A percentile compares a stretch with the other conserved stretches of the same genome.
Conservation (phyloP, 2,888 invertebrate species). For the Philereme vetulata region DNA sequence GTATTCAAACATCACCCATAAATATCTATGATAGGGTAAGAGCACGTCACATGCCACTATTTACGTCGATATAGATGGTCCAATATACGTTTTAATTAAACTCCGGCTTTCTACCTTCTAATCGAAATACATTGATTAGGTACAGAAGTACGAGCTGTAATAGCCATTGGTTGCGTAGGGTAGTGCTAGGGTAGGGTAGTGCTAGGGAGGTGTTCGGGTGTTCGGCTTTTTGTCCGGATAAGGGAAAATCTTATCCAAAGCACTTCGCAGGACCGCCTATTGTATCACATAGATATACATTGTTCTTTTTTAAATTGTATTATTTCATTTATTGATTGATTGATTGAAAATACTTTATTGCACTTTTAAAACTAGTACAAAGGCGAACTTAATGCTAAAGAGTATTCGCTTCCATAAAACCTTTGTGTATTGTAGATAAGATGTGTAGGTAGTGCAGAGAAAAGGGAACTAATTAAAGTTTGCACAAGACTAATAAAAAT, state of each 20-base stretch:
- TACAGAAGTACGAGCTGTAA: constrained; percentile 45
- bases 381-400: no score
- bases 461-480: no score
- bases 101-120: constrained; percentile 47
- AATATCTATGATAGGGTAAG: constrained; percentile 6
- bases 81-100: constrained; percentile 37
- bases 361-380: no score
- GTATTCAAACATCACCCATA: constrained; percentile 3
- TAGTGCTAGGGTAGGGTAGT: constrained; percentile 38
- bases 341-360: no score
- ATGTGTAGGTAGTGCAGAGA: no score
- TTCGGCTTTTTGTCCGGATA: no score
- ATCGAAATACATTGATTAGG: constrained; percentile 76
- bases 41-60: constrained; percentile 7
- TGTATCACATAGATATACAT: no score
- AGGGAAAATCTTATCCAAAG: no score
- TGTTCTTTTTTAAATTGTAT: constrained; percentile 4
- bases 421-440: no score
- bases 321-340: no score
- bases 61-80: constrained; percentile 21
- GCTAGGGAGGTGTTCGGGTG: neutral
- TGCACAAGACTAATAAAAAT: neutral
- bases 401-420: no score
- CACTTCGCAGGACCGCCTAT: no score
- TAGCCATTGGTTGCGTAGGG: constrained; percentile 53